Base-by-base conservation (phyloP, 2,797 vertebrate genomes). In the Apogon talboti region DNA sequence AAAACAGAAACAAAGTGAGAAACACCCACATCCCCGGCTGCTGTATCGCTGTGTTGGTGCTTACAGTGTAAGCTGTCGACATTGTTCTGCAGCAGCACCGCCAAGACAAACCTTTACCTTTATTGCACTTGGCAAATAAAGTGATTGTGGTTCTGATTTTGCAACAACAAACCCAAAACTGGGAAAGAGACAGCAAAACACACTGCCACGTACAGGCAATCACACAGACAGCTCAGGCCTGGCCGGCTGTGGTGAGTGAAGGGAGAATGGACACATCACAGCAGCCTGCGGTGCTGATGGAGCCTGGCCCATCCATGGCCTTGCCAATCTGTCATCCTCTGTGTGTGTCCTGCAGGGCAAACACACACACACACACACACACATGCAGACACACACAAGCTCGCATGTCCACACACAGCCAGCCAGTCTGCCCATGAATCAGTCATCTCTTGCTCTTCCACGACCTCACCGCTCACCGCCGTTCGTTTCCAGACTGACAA, bases 271-370 rank as follows among this genome's bases (percentile, higher is more conserved):
- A 84, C 81, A 79, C 78, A 78, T 85, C 84, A 67, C 66, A 82
- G 86, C 76, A 68, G 86, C 84, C 82, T 45, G 83, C 60, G 84
- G 82, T 68, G 70, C 74, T 77, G 85, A 85, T 87, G 82, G 85
- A 89, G 71, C 50, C 81, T 46, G 82, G 88, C 89, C 84, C 87
- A 79, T 78, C 59, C 65, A 40, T 59, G 82, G 83, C 85, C 83
- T 74, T 78, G 87, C 87, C 89, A 87, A 87, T 89, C 87, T 85
- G 85, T 89, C 87, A 87, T 85, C 83, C 72, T 42, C 71, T 54
- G 67, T 64, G 68, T 61, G 67, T 66, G 67, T 67, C 78, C 76
- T 76, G 65, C 52, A 71, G 74, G 74, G 66, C 61, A 52, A 59
- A 71, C 45, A 74, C 71, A 66, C 62, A 61, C 28, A 53, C 46